Percentiles rank a stretch among this genome's conserved stretches.
Evolutionary conservation across 1,140 invertebrate genomes (phyloP).

Genomic region (Hermetia illucens): DNA sequence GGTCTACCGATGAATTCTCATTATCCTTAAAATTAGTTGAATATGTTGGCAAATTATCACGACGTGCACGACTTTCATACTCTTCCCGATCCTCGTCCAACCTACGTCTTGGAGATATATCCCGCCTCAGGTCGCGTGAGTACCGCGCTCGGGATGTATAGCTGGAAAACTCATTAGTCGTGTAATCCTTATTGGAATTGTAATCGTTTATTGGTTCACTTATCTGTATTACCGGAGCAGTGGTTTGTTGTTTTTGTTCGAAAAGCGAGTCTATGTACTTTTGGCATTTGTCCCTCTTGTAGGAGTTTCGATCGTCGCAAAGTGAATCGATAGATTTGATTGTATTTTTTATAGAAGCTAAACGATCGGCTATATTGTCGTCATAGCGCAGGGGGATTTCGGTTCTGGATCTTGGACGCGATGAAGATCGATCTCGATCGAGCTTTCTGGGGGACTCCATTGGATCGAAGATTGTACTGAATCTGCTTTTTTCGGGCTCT

Average conservation of each 20-base stretch:
- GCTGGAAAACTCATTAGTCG: neutral
- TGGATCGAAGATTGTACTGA: too few relatives aligned
- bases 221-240: neutral
- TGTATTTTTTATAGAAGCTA: slow-evolving; percentile 27
- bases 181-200: neutral
- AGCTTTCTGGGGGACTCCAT: too few relatives aligned
- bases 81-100: slow-evolving; percentile 18
- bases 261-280: slow-evolving; percentile 27
- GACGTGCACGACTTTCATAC: slow-evolving; percentile 29
- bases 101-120: slow-evolving; percentile 18
- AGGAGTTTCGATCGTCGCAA: slow-evolving; percentile 24
- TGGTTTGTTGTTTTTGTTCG: too few relatives aligned
- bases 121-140: slow-evolving; percentile 18
- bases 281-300: slow-evolving; percentile 26
- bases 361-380: slow-evolving; percentile 26
- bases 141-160: neutral
- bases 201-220: neutral
- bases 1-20: slow-evolving; percentile 16
- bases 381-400: slow-evolving; percentile 22
- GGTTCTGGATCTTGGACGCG: too few relatives aligned
- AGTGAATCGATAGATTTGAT: slow-evolving; percentile 28
- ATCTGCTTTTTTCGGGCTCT: too few relatives aligned
- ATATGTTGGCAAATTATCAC: slow-evolving; percentile 30
- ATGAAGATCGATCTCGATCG: too few relatives aligned
- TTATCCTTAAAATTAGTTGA: slow-evolving; percentile 22